Conservation (phyloP, 1,140 invertebrate species). For the Ceratitis capitata region DNA sequence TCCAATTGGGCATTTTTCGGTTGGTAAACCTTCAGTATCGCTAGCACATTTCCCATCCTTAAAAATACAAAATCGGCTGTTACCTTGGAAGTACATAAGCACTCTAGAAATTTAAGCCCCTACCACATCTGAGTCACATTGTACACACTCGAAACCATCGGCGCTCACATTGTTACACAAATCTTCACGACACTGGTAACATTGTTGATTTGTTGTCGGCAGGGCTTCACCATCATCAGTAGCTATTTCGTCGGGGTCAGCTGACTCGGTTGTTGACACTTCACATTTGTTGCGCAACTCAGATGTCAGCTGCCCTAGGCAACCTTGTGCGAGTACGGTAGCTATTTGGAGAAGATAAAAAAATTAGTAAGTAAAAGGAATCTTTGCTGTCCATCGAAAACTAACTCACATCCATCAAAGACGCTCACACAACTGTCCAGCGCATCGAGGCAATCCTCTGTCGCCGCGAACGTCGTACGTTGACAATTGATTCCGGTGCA, state of each 20-base stretch:
- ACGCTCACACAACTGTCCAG: conserved; percentile 56
- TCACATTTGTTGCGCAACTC: conserved; percentile 42
- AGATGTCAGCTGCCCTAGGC: conserved; percentile 45
- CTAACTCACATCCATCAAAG: conserved; percentile 46
- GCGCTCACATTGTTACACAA: conserved; percentile 52
- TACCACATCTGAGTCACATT: conserved; percentile 48
- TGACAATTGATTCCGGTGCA: conserved; percentile 58
- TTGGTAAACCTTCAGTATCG: conserved; percentile 39
- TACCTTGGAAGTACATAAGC: no score
- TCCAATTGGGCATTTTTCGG: conserved; percentile 49
- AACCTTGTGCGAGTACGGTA: conserved; percentile 54
- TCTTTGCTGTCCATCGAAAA: not conserved
- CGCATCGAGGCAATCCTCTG: conserved; percentile 48
- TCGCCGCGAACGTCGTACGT: conserved; percentile 48
- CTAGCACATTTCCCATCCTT: conserved; percentile 49
- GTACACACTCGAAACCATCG: conserved; percentile 48
- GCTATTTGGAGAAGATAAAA: not conserved
- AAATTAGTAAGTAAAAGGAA: not conserved
- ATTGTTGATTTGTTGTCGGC: not conserved
- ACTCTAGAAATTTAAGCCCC: not conserved
- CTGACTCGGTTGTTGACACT: not conserved
- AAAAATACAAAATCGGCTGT: not conserved
- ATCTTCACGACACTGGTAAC: conserved; percentile 50
- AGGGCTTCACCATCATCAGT: not conserved
- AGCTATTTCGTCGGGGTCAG: not conserved